Evolutionary conservation across 2,797 vertebrate genomes (phyloP), one percentile per base, ranked within the genome.

Genomic region (Sphaeramia orbicularis): DNA sequence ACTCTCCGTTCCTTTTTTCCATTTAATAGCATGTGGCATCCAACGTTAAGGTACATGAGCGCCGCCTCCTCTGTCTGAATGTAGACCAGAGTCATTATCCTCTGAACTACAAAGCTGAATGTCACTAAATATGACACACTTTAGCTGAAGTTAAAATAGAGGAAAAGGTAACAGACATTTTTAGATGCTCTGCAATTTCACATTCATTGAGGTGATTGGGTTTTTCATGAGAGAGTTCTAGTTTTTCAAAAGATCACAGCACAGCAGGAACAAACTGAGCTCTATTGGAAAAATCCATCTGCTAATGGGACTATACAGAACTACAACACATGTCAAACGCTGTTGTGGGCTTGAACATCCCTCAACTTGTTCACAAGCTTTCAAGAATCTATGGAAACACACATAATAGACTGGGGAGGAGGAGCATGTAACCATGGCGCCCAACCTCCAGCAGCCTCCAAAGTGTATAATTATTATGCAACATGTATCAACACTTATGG

Each of bases 211-310:
- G 19, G 38, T 7, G 36, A 67, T 35, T 2, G 12, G 10, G 6
- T 44, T 74, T 68, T 40, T 67, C 21, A 27, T 4, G 12, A 19
- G 56, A 14, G n/a, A 70, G 30, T 30, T 30, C 27, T 6, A 30
- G 5, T 51, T 10, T 10, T 49, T 53, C 3, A 40, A 15, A 51
- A 15, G 10, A 19, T 50, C 19, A 11, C 44, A 43, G 35, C 44
- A 56, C 24, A 35, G 18, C 6, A 42, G 27, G 19, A 21, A 21
- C 19, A 48, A 24, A 35, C 8, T 21, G 35, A 60, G 24, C 18
- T 37, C 16, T 27, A 7, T 3, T 24, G 40, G 21, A 12, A n/a
- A 12, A 36, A 13, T 32, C 11, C 42, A 37, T 24, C 40, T 54
- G n/a, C 27, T 19, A 13, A 14, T 30, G 27, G 5, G 27, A 30